A percentile compares a stretch with the other conserved stretches of the same genome.
phyloP scores from a whole-genome alignment of 2,888 invertebrate species.

The Oxystoma pomonae region DNA sequence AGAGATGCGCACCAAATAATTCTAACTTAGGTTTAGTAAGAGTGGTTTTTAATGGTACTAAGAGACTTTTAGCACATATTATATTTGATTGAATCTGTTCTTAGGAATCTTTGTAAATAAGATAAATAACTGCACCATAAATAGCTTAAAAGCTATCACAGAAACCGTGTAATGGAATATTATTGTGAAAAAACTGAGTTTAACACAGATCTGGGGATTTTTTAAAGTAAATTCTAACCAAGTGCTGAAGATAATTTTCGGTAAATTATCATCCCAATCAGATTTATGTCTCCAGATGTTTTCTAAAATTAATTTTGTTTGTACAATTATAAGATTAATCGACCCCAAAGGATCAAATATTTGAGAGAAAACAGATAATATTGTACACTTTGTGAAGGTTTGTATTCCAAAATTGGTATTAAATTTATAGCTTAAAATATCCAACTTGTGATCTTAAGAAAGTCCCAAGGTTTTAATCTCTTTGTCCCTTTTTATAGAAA shows the following conservation, averaged over 20 bases:
- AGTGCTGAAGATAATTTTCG: background rate
- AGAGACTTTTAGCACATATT: too few relatives aligned
- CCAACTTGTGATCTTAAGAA: background rate
- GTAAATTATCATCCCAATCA: too few relatives aligned
- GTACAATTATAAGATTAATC: conserved; percentile 9
- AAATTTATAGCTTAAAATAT: conserved; percentile 7
- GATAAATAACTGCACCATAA: too few relatives aligned
- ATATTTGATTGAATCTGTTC: too few relatives aligned
- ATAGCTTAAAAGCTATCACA: too few relatives aligned
- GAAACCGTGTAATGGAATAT: too few relatives aligned
- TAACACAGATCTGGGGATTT: conserved; percentile 7
- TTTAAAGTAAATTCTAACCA: conserved; percentile 2
- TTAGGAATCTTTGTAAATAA: too few relatives aligned
- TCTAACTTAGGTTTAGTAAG: too few relatives aligned
- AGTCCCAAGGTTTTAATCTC: conserved; percentile 10
- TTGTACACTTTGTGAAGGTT: background rate
- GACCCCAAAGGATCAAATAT: conserved; percentile 11
- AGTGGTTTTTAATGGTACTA: too few relatives aligned
- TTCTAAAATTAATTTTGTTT: conserved; percentile 10
- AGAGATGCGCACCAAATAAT: too few relatives aligned
- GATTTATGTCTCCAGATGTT: conserved; percentile 8
- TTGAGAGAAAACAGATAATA: conserved; percentile 7
- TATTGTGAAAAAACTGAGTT: too few relatives aligned
- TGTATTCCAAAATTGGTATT: background rate
- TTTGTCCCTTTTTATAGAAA: background rate